A percentile compares a stretch with the other conserved stretches of the same genome.
Evolutionary conservation across 2,888 invertebrate species (phyloP).

Genomic region (Hyposoter dolosus): DNA sequence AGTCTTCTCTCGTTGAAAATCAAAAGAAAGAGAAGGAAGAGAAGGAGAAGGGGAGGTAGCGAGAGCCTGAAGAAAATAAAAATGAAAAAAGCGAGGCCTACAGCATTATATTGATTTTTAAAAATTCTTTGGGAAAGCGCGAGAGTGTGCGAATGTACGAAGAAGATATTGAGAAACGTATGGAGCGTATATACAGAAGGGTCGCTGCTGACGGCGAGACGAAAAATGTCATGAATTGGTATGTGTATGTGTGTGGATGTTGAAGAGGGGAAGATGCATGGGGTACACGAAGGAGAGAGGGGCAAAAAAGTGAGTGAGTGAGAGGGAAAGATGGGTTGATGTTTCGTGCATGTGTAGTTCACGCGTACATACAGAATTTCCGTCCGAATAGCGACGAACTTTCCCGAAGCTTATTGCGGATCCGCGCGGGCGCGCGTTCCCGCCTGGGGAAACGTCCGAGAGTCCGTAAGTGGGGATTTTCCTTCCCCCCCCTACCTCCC

Average conservation of each 20-base stretch:
- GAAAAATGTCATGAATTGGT: slow-evolving; percentile 48
- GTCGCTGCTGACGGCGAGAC: slow-evolving; percentile 62
- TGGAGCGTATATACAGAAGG: slow-evolving; percentile 33
- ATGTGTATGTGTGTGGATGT: neutral
- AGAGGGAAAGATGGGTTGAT: slow-evolving; percentile 59
- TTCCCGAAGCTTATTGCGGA: slow-evolving; percentile 58
- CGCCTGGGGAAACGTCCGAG: slow-evolving; percentile 54
- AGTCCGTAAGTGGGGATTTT: slow-evolving; percentile 66
- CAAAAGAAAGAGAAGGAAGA: slow-evolving; percentile 25
- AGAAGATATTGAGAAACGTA: slow-evolving; percentile 70
- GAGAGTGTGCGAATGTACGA: slow-evolving; percentile 69
- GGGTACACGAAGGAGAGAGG: slow-evolving; percentile 58
- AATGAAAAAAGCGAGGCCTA: slow-evolving; percentile 64
- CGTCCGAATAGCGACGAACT: slow-evolving; percentile 56
- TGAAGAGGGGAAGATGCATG: slow-evolving; percentile 37
- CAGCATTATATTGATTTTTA: slow-evolving; percentile 80
- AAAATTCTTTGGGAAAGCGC: slow-evolving; percentile 79
- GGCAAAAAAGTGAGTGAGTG: slow-evolving; percentile 55
- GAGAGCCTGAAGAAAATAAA: slow-evolving; percentile 34
- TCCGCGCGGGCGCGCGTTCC: slow-evolving; percentile 46
- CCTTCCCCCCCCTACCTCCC: slow-evolving; percentile 51
- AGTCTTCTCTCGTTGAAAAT: neutral
- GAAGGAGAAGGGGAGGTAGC: slow-evolving; percentile 24
- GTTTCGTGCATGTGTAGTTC: slow-evolving; percentile 4
- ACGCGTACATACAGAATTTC: slow-evolving; percentile 24